phyloP scores from a whole-genome alignment of 2,113 vertebrate species.

The Emydocephalus ijimae region DNA sequence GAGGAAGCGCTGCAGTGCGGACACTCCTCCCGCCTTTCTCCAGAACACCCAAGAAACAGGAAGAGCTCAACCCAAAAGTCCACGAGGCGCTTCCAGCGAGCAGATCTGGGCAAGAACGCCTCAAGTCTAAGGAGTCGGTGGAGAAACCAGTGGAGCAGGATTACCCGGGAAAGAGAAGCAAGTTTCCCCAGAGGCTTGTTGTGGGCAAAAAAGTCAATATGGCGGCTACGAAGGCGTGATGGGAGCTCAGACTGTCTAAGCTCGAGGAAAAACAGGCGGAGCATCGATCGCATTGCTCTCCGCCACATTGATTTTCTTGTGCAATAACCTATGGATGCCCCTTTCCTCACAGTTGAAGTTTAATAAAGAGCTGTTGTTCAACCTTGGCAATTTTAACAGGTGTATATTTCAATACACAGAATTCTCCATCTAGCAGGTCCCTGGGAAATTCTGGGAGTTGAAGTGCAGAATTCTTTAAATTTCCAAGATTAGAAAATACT shows the following conservation, averaged over 20 bases:
- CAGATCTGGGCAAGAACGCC: not conserved
- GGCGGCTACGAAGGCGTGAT: not conserved
- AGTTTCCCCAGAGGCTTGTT: not conserved
- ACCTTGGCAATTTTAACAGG: not conserved
- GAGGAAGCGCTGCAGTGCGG: not conserved
- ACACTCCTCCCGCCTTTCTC: not conserved
- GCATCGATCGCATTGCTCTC: not conserved
- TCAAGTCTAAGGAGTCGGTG: not conserved
- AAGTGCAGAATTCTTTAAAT: not conserved
- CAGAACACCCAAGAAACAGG: not conserved
- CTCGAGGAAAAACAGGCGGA: not conserved
- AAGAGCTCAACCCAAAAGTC: not conserved
- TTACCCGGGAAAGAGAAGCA: not conserved
- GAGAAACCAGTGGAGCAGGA: not conserved
- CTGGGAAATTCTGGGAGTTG: not conserved
- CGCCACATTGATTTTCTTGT: not conserved
- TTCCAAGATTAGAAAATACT: not conserved
- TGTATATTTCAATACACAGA: not conserved
- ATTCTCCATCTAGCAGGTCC: not conserved
- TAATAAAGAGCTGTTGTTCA: not conserved
- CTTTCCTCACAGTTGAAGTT: not conserved
- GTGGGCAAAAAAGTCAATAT: not conserved
- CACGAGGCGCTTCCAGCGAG: not conserved
- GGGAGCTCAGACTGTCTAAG: not conserved
- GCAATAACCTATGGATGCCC: not conserved